phyloP scores from a whole-genome alignment of 2,888 invertebrate species.

The Gari tellinella region DNA sequence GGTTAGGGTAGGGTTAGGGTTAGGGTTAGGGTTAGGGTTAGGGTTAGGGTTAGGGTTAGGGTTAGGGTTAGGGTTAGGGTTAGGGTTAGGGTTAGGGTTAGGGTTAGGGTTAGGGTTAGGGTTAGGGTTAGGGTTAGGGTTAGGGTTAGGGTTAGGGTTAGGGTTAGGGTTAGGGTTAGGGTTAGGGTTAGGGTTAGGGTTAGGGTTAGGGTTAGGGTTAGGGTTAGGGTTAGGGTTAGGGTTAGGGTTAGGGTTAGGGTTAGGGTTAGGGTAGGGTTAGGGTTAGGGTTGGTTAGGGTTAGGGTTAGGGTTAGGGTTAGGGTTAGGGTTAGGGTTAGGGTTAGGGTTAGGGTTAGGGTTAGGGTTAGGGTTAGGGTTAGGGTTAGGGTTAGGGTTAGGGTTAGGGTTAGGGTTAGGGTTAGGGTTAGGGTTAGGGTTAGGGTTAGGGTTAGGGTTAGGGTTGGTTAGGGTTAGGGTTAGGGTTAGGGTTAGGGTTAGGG shows the following conservation, averaged over 20 bases:
- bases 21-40: constrained; percentile 53
- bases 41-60: constrained; percentile 51
- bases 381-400: constrained; percentile 48
- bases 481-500: constrained; percentile 65
- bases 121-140: constrained; percentile 68
- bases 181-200: too few relatives aligned
- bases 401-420: too few relatives aligned
- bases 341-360: constrained; percentile 62
- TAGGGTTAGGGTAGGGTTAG: constrained; percentile 50
- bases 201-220: constrained; percentile 54
- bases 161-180: constrained; percentile 54
- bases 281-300: too few relatives aligned
- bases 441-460: constrained; percentile 60
- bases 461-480: too few relatives aligned
- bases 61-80: constrained; percentile 54
- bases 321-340: constrained; percentile 64
- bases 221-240: constrained; percentile 53
- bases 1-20: constrained; percentile 59
- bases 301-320: constrained; percentile 60
- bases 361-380: too few relatives aligned
- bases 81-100: constrained; percentile 61
- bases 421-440: constrained; percentile 51
- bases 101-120: constrained; percentile 64
- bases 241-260: constrained; percentile 52
- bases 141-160: constrained; percentile 60